Percentiles rank a stretch among this genome's conserved stretches.
Conservation (phyloP, 2,888 invertebrate species). For the Caenorhabditis sp. region DNA sequence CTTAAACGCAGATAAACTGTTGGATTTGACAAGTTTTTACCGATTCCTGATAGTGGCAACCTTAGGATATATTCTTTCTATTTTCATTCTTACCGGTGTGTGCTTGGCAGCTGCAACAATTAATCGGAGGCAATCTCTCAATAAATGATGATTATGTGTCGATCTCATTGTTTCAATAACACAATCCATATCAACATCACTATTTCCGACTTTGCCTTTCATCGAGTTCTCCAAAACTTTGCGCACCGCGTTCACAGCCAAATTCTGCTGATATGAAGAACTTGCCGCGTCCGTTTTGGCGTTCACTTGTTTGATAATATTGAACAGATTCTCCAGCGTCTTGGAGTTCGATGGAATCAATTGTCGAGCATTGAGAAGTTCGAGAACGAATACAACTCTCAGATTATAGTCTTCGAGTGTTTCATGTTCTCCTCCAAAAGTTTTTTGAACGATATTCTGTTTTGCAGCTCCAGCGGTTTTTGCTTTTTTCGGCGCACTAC, state of each 20-base stretch:
- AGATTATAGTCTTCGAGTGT: conserved; percentile 27
- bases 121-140: conserved; percentile 88
- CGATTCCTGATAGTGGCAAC: not conserved
- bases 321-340: conserved; percentile 50
- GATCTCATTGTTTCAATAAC: conserved; percentile 88
- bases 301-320: conserved; percentile 50
- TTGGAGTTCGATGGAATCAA: conserved; percentile 33
- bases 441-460: conserved; percentile 17
- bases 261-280: conserved; percentile 74
- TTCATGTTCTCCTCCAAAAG: conserved; percentile 16
- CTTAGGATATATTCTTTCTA: too few species aligned
- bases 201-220: conserved; percentile 32
- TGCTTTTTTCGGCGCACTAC: conserved; percentile 43
- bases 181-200: conserved; percentile 77
- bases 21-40: not conserved
- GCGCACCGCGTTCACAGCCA: conserved; percentile 82
- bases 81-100: conserved; percentile 79
- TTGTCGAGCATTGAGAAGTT: conserved; percentile 39
- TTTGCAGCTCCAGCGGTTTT: conserved; percentile 17
- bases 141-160: conserved; percentile 92
- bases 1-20: too few species aligned
- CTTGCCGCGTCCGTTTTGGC: conserved; percentile 16
- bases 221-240: conserved; percentile 55
- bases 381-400: conserved; percentile 51
- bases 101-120: conserved; percentile 82